A percentile compares a stretch with the other conserved stretches of the same genome.
Conservation (phyloP, 1,140 invertebrate genomes). For the Tribolium madens region DNA sequence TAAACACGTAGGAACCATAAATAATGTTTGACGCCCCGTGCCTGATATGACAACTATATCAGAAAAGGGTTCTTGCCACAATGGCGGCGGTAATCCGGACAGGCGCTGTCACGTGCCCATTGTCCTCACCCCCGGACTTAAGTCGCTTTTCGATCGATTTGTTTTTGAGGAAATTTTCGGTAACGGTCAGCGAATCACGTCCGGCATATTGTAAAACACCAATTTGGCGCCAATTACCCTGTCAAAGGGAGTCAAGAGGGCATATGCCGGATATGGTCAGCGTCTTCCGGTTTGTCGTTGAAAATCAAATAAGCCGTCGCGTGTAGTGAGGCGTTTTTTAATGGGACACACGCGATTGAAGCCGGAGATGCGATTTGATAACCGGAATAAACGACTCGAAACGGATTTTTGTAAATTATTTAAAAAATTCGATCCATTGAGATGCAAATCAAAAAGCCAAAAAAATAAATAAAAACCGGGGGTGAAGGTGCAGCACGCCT, state of each 20-base stretch:
- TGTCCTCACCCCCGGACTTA: constrained; percentile 44
- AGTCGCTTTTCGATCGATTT: neutral
- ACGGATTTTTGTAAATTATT: neutral
- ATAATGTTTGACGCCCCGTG: constrained; percentile 55
- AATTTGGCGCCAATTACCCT: constrained; percentile 46
- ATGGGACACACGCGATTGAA: neutral
- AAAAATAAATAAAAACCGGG: neutral
- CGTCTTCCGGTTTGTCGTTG: constrained; percentile 47
- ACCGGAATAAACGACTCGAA: no score
- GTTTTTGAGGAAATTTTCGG: constrained; percentile 3
- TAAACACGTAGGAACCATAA: constrained; percentile 56
- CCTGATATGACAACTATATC: constrained; percentile 57
- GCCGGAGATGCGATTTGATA: neutral
- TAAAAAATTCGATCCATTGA: neutral
- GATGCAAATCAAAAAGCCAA: neutral
- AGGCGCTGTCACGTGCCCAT: constrained; percentile 57
- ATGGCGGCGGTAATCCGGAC: constrained; percentile 52
- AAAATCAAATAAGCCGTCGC: constrained; percentile 25
- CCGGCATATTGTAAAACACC: constrained; percentile 1
- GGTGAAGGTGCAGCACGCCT: constrained; percentile 45
- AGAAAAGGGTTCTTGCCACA: constrained; percentile 53
- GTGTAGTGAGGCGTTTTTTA: no score
- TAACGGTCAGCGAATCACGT: constrained; percentile 22
- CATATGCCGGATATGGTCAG: constrained; percentile 52
- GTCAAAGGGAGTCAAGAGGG: constrained; percentile 46